phyloP scores from a whole-genome alignment of 64 coral and sea anemone species.

The Pachyseris speciosa region DNA sequence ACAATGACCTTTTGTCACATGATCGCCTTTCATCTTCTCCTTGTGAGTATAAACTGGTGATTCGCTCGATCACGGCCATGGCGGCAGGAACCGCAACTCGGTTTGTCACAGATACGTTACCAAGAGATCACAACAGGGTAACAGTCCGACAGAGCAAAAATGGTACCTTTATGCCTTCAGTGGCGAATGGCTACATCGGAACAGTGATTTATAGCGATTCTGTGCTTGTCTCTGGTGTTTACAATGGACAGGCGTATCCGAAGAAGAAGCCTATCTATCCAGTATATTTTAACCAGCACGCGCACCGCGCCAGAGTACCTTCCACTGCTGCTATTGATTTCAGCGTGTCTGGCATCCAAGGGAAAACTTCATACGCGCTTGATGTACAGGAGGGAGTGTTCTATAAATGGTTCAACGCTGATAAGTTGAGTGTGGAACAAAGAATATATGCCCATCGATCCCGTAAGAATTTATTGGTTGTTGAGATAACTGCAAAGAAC shows the following conservation, averaged over 20 bases:
- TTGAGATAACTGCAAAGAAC: conserved; percentile 57
- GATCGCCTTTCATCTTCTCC: background rate
- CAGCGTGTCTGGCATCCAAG: conserved; percentile 17
- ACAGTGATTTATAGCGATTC: conserved; percentile 69
- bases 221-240: conserved; percentile 68
- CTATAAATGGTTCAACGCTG: conserved; percentile 50
- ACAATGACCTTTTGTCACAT: conserved; percentile 27
- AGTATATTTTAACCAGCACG: conserved; percentile 57
- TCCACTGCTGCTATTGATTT: conserved; percentile 49
- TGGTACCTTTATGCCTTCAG: conserved; percentile 67
- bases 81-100: conserved; percentile 15
- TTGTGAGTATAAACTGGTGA: background rate
- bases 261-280: conserved; percentile 60
- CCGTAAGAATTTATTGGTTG: conserved; percentile 46
- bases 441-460: conserved; percentile 73
- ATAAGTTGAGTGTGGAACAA: conserved; percentile 44
- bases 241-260: conserved; percentile 56
- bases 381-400: conserved; percentile 67
- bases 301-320: conserved; percentile 60
- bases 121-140: conserved; percentile 37
- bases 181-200: conserved; percentile 68
- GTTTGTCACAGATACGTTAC: conserved; percentile 52
- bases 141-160: conserved; percentile 46
- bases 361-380: conserved; percentile 55
- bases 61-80: background rate